Evolutionary conservation across 2,113 vertebrate genomes (phyloP), one percentile per base, ranked within the genome.

Genomic region (Anas platyrhynchos): DNA sequence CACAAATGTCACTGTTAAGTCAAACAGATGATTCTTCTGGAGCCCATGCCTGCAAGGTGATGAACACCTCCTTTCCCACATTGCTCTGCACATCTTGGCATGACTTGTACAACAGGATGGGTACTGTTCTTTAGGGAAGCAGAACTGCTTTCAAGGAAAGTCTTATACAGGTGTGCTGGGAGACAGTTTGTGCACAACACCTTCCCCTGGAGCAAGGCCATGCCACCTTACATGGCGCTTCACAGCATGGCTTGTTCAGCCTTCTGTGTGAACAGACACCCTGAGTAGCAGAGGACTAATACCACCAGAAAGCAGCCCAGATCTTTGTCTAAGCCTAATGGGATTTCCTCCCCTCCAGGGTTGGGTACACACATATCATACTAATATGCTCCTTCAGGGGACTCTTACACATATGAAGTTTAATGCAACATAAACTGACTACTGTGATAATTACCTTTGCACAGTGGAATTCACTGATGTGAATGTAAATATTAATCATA

Each of bases 401-500:
- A 84, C 63, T 66, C 36, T 52, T 21, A 7, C 6, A 32, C 13
- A 11, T 63, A 65, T 72, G 46, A 86, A 92, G 80, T 74, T 88
- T 75, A 91, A 75, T 29, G 80, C 61, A 90, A 83, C 79, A 50
- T 58, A 62, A 95, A 97, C 11, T 0, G 0, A 77, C 44, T n/a
- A 66, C 85, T 85, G 74, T 80, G 88, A 71, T 85, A 76, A 93
- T 82, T 83, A 63, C 36, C 46, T 78, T 74, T 55, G 79, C 72
- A 83, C 36, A 62, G 72, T 80, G 72, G 68, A 83, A 91, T 88
- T 90, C 83, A 81, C 38, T 12, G 34, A 86, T 86, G 46, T 34
- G 8, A 94, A 65, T 81, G 36, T 63, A 93, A 96, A 78, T 81
- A 83, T 81, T 72, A 72, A 74, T 78, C 41, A 52, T 55, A 52